phyloP scores from a whole-genome alignment of 2,888 invertebrate genomes.

The Cryptophagus acutangulus region DNA sequence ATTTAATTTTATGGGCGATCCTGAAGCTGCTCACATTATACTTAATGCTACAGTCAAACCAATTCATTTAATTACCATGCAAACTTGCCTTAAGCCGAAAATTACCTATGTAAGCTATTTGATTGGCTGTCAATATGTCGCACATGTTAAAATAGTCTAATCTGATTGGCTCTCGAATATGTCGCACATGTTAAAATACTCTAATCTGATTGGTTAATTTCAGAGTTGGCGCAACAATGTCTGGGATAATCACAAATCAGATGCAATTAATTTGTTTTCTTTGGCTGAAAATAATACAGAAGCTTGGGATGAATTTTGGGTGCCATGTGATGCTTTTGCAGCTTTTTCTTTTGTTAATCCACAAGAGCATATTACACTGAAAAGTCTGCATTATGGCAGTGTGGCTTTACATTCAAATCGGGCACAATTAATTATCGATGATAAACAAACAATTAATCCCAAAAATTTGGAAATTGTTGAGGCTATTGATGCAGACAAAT shows the following conservation, averaged over 20 bases:
- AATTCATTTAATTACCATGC: background rate
- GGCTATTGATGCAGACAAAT: conserved; percentile 49
- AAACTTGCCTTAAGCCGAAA: background rate
- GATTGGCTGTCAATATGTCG: too few relatives aligned
- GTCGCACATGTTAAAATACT: too few relatives aligned
- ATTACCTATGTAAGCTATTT: too few relatives aligned
- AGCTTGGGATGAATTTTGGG: too few relatives aligned
- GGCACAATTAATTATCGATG: conserved; percentile 63
- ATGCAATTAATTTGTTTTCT: too few relatives aligned
- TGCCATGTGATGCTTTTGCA: conserved; percentile 53
- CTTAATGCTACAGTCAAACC: background rate
- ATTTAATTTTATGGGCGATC: background rate
- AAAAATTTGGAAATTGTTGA: conserved; percentile 50
- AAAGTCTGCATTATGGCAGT: conserved; percentile 46
- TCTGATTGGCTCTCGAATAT: too few relatives aligned
- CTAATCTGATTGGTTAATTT: too few relatives aligned
- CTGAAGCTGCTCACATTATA: background rate
- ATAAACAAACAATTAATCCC: conserved; percentile 42
- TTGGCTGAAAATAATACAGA: too few relatives aligned
- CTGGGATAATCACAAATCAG: too few relatives aligned
- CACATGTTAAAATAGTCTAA: too few relatives aligned
- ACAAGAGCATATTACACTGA: conserved; percentile 28
- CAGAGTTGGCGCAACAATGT: too few relatives aligned
- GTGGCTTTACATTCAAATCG: conserved; percentile 59
- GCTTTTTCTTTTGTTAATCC: conserved; percentile 49